Conservation (phyloP, 2,797 vertebrate genomes). For the Sciaenops ocellatus region DNA sequence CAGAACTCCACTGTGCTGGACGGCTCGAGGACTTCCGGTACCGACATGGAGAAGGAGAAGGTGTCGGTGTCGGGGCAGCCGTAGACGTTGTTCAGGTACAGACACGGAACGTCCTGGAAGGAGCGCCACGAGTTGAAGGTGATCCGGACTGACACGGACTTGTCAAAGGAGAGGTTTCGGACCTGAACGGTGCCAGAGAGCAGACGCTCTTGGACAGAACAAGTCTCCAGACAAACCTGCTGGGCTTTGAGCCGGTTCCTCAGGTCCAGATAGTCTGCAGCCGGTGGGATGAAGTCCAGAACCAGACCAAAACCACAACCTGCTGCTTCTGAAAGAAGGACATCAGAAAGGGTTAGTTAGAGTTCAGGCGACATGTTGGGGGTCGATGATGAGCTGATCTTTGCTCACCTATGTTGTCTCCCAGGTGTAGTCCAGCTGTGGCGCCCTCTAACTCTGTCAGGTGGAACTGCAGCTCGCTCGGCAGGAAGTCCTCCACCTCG, state of each 20-base stretch:
- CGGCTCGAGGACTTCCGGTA: constrained; percentile 81
- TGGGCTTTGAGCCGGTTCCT: constrained; percentile 91
- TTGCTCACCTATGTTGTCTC: constrained; percentile 35
- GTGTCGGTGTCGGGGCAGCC: constrained; percentile 89
- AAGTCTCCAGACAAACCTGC: constrained; percentile 92
- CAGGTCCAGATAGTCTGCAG: constrained; percentile 92
- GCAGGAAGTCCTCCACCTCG: constrained; percentile 86
- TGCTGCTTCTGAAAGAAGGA: constrained; percentile 11
- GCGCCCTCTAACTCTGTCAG: constrained; percentile 86
- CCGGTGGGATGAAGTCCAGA: constrained; percentile 90
- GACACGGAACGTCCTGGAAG: constrained; percentile 86
- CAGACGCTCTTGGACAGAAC: constrained; percentile 87
- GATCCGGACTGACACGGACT: constrained; percentile 89
- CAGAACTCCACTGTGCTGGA: constrained; percentile 91
- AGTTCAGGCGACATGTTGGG: no score
- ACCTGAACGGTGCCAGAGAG: constrained; percentile 92
- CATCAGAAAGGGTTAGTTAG: background rate
- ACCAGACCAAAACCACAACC: constrained; percentile 72
- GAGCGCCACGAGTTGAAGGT: constrained; percentile 91
- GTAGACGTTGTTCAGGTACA: constrained; percentile 93
- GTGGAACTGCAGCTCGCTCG: constrained; percentile 88
- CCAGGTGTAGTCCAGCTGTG: constrained; percentile 81
- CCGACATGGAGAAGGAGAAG: constrained; percentile 90
- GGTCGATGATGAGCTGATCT: background rate
- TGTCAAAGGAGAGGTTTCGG: constrained; percentile 91